Base-by-base conservation (phyloP, 1,140 invertebrate genomes). In the Micrasema minimum region DNA sequence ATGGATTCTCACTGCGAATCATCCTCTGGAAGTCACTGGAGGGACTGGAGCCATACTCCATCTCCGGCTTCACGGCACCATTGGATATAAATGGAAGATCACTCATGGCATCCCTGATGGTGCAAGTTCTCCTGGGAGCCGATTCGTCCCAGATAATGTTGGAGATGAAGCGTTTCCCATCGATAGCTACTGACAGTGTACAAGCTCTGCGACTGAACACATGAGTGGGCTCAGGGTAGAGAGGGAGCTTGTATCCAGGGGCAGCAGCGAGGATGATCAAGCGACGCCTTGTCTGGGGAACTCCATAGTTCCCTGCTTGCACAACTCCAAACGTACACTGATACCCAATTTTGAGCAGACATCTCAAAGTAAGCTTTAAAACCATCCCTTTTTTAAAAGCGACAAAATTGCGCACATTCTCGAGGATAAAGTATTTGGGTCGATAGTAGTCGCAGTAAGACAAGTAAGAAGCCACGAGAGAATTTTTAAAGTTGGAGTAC, bases 401-500 rank as follows among this genome's bases (percentile, higher is more conserved):
- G 0, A 91, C 92, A 80, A 96, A 96, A 82, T 96, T 96, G 41
- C 93, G 81, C 0, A 96, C 94, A 77, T 96, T 96, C 81, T 96
- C 94, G 76, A 96, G 85, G 9, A 96, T 85, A 77, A 96, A 94
- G 78, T 90, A 96, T 76, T 90, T 89, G 0, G 94, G 95, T 20
- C 93, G 85, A 77, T 95, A 96, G 78, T 89, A 96, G 82, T 96
- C 94, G 79, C 93, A 94, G 78, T 90, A 96, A 22, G 93, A 93
- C 1, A 96, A 82, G 78, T 90, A 95, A 0, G 93, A 90, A 0
- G 91, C 91, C n/a, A 96, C 90, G 1, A 96, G 81, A 0, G 94
- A 96, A 80, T 95, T 96, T 86, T 95, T 95, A 76, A 96, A 96
- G 23, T 89, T 85, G 0, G 93, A 95, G 81, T 95, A 96, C 76